Conservation (phyloP, 64 coral and sea anemone genomes). For the Stichodactyla mertensii region DNA sequence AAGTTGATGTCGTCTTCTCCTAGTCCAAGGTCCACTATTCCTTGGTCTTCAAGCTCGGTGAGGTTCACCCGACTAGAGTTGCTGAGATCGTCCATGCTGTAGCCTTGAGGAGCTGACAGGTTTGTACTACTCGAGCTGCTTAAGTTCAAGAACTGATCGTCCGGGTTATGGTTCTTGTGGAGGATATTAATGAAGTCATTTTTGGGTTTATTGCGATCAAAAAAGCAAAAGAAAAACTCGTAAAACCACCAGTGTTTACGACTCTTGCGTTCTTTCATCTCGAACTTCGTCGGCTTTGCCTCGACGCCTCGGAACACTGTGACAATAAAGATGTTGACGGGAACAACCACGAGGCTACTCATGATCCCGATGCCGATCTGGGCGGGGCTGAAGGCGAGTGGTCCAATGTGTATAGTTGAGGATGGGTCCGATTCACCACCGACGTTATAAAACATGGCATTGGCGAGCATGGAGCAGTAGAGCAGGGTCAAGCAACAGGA, state of each 20-base stretch:
- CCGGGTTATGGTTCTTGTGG: slow-evolving; percentile 60
- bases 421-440: slow-evolving; percentile 71
- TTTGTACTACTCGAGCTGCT: slow-evolving; percentile 52
- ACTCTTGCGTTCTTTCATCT: slow-evolving; percentile 63
- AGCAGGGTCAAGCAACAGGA: slow-evolving; percentile 83
- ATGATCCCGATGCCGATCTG: slow-evolving; percentile 82
- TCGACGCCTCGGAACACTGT: slow-evolving; percentile 70
- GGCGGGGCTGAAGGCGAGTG: slow-evolving; percentile 71
- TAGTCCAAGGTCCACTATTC: slow-evolving; percentile 21
- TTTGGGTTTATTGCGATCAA: slow-evolving; percentile 63
- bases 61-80: slow-evolving; percentile 46
- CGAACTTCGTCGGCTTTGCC: slow-evolving; percentile 59
- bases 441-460: slow-evolving; percentile 92
- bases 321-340: slow-evolving; percentile 81
- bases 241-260: slow-evolving; percentile 81
- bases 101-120: slow-evolving; percentile 9
- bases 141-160: slow-evolving; percentile 66
- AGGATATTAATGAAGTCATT: slow-evolving; percentile 91
- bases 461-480: slow-evolving; percentile 84
- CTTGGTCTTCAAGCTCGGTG: not conserved
- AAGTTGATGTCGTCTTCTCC: slow-evolving; percentile 77
- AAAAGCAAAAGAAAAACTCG: slow-evolving; percentile 88
- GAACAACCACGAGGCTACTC: slow-evolving; percentile 81
- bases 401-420: slow-evolving; percentile 64
- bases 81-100: slow-evolving; percentile 26